Percentiles rank a stretch among this genome's conserved stretches.
These are phyloP conservation scores for Dendrocopos noguchii DNA, from an alignment of 2,113 vertebrate species.

Conservation along the genomic window DNA sequence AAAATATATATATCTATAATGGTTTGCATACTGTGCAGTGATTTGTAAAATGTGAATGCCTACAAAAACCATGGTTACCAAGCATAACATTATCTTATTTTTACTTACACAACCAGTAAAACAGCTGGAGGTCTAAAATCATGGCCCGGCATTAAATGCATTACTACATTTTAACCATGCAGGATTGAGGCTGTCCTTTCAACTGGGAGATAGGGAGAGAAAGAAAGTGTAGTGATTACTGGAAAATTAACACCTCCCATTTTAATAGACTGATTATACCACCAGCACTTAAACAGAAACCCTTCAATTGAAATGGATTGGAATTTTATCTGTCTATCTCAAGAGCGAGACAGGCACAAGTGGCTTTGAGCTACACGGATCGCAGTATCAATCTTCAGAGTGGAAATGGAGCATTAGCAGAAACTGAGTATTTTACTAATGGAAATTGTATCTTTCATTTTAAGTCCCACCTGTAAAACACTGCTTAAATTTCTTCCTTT, in stretches of 20 bases:
- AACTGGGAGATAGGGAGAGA: constrained; percentile 39
- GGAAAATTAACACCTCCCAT: constrained; percentile 76
- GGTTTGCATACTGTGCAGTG: constrained; percentile 80
- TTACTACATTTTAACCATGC: constrained; percentile 74
- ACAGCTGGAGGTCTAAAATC: constrained; percentile 83
- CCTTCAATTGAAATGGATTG: constrained; percentile 62
- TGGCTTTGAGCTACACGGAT: constrained; percentile 33
- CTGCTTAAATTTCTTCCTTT: neutral
- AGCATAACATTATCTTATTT: constrained; percentile 83
- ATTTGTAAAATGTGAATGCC: constrained; percentile 82
- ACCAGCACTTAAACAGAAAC: constrained; percentile 50
- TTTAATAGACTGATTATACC: constrained; percentile 70
- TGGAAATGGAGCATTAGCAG: constrained; percentile 2
- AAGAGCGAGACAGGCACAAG: neutral
- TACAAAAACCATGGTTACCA: constrained; percentile 79
- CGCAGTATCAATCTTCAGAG: neutral
- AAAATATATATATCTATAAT: constrained; percentile 71
- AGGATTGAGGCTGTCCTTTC: constrained; percentile 70
- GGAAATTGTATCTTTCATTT: neutral
- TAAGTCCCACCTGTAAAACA: neutral
- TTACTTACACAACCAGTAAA: constrained; percentile 86
- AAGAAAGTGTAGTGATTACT: constrained; percentile 63
- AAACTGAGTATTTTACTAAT: constrained; percentile 22
- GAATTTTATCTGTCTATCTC: constrained; percentile 33
- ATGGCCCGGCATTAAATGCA: constrained; percentile 72